Evolutionary conservation across 2,113 vertebrate genomes (phyloP), one percentile per base, ranked within the genome.

Genomic region (Myanophis thanlyinensis): DNA sequence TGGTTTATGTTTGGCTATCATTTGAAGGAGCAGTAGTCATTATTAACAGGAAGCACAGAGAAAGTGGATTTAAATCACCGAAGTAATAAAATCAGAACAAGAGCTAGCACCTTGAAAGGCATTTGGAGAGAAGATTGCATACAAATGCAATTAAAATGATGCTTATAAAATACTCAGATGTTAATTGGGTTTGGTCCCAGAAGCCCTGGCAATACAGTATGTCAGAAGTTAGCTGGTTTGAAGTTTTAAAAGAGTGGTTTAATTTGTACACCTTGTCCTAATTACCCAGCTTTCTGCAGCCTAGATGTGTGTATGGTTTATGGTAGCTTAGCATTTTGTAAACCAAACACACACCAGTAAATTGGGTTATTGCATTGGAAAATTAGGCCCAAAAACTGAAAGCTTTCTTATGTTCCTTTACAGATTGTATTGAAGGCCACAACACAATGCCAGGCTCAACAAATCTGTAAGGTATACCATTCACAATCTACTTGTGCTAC

Each of bases 161-260:
- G 97, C 98, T 98, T 98, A 98, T 98, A 98, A 98, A 98, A 98
- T 98, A 98, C 98, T 98, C 98, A 98, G 98, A 98, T 98, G 98
- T 98, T 98, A 98, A 98, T 98, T 98, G 98, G 98, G 98, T 98
- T 98, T 97, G 96, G 98, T 98, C 98, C 98, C 98, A 98, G 98
- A 98, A 98, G 98, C 97, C 97, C 97, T 97, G 97, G 97, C 97
- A 97, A 97, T 98, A 98, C 98, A 98, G 97, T 98, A 98, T 98
- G 98, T 98, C 98, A 98, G 98, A 98, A 98, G 98, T 98, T 98
- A 98, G 98, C 98, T 98, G 97, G 98, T 98, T 98, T 98, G 98
- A 98, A 98, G 98, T 98, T 98, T 98, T 98, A 98, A 98, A 98
- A 98, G 98, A 98, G 98, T 98, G 97, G 98, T 98, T 98, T 98